Conservation (phyloP, 2,113 vertebrate species). For the Sphaerodactylus townsendi region DNA sequence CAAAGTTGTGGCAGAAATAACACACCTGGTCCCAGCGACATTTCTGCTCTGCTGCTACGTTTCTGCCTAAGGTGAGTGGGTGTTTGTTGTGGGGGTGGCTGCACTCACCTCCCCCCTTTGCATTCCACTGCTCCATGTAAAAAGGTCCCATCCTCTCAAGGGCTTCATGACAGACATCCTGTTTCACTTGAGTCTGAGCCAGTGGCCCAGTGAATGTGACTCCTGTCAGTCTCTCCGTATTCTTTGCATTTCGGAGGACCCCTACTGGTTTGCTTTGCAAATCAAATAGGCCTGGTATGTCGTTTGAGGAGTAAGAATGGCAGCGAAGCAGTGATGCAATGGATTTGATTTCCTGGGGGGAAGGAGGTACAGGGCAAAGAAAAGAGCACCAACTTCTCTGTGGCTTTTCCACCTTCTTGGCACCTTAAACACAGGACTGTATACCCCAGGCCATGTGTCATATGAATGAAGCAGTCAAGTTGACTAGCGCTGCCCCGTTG, state of each 20-base stretch:
- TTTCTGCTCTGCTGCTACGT: background rate
- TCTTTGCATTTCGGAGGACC: accelerated
- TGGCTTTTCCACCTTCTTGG: background rate
- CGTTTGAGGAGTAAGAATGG: background rate
- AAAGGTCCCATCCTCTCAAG: background rate
- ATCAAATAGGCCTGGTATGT: background rate
- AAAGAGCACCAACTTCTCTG: background rate
- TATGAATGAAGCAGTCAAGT: background rate
- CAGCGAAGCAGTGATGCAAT: background rate
- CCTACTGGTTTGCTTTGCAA: slow-evolving; percentile 18
- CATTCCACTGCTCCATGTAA: background rate
- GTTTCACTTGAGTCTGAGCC: slow-evolving; percentile 59
- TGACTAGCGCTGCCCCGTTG: background rate
- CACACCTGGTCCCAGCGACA: background rate
- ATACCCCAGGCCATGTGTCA: accelerated
- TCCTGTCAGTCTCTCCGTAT: slow-evolving; percentile 39
- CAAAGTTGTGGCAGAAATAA: background rate
- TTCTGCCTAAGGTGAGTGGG: background rate
- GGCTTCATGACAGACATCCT: background rate
- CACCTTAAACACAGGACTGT: background rate
- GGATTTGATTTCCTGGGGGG: background rate
- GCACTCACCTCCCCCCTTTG: background rate
- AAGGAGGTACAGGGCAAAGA: background rate
- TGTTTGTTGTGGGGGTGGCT: slow-evolving; percentile 10
- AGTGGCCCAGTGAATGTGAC: slow-evolving; percentile 40